Percentiles rank a stretch among this genome's conserved stretches.
These are phyloP conservation scores for Zaprionus davidi DNA, from an alignment of 1,140 invertebrate genomes.

Conservation along the genomic window DNA sequence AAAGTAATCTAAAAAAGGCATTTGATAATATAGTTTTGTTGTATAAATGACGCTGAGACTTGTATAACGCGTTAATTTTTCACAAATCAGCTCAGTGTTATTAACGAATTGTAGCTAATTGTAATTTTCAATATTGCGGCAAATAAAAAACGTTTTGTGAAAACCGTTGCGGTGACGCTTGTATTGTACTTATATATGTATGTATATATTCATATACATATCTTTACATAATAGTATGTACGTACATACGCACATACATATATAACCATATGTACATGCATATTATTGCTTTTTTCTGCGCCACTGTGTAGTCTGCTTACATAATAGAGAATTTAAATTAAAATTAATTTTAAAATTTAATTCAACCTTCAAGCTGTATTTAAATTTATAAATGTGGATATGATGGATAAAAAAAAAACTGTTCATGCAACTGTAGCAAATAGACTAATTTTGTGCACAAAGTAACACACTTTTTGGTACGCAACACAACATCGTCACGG, in stretches of 20 bases:
- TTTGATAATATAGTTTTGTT: background rate
- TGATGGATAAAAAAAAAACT: background rate
- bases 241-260: background rate
- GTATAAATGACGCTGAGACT: background rate
- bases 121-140: constrained; percentile 17
- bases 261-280: background rate
- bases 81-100: constrained; percentile 11
- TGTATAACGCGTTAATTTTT: constrained; percentile 24
- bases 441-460: background rate
- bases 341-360: no score
- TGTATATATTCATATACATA: background rate
- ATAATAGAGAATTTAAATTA: background rate
- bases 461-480: constrained; percentile 60
- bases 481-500: constrained; percentile 59
- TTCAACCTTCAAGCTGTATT: no score
- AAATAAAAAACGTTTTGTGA: background rate
- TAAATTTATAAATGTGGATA: no score
- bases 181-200: background rate
- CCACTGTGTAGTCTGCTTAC: background rate
- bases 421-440: constrained; percentile 15
- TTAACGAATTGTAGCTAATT: constrained; percentile 39
- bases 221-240: background rate
- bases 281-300: no score
- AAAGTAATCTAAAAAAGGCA: no score
- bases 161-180: background rate